Evolutionary conservation across 1,140 invertebrate species (phyloP), one percentile per base, ranked within the genome.

Genomic region (Brachystomella parvula): DNA sequence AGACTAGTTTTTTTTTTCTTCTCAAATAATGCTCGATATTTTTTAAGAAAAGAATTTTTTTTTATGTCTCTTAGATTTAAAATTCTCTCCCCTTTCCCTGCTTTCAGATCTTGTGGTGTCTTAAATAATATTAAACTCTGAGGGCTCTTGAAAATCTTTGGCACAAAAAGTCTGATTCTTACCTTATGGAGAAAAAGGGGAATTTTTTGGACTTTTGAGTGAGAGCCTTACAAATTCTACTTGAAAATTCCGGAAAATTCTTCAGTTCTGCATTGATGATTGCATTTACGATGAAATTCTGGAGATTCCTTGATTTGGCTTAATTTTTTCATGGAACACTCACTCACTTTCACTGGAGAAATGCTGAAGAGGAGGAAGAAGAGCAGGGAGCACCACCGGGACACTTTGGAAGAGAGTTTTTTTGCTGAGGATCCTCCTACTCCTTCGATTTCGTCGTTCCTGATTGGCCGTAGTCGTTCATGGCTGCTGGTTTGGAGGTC

Each of bases 1-100:
- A 59, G 57, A 59, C 57, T 59, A 59, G 57, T 59, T 59, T 59
- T 59, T 29, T n/a, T n/a, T n/a, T n/a, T n/a, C n/a, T n/a, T 59
- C 57, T 59, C 26, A 31, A 59, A 59, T 59, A 59, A 59, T 59
- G 57, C 57, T 59, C 57, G 57, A 59, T 59, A 30, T 28, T 59
- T 59, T 59, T 17, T 59, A 59, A 59, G 57, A 53, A 53, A 53
- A 15, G 49, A 53, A 53, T 53, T 24, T 6, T 17, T 26, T 9
- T 53, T 6, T 17, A 53, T 9, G n/a, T n/a, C n/a, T n/a, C n/a
- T n/a, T n/a, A n/a, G n/a, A n/a, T n/a, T n/a, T n/a, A n/a, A n/a
- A n/a, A n/a, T 44, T n/a, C 39, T 44, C 39, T 44, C 39, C 39
- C 39, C 39, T 44, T 44, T n/a, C n/a, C n/a, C n/a, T n/a, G n/a